Evolutionary conservation across 2,888 invertebrate species (phyloP).

Genomic region (Chrysolina oricalcia): DNA sequence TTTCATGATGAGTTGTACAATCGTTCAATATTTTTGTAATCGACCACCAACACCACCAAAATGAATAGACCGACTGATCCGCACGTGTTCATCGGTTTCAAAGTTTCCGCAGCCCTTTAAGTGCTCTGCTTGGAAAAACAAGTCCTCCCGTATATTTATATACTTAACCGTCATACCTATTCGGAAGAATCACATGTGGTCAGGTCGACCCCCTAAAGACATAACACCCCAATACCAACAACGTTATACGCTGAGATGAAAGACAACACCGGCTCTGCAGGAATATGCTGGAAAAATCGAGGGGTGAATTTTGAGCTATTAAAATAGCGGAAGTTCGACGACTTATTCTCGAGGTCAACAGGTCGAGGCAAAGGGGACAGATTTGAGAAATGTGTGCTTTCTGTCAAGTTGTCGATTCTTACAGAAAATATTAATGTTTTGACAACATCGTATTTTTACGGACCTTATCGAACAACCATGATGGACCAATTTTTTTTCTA

Average conservation of each 20-base stretch:
- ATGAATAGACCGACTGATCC: conserved; percentile 25
- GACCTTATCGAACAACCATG: too few species aligned
- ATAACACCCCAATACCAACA: conserved; percentile 12
- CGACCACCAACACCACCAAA: conserved; percentile 16
- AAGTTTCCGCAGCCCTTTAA: conserved; percentile 44
- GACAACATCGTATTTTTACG: neutral
- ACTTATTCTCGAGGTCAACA: conserved; percentile 59
- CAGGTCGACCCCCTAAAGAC: conserved; percentile 28
- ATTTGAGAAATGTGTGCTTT: conserved; percentile 36
- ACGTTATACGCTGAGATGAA: conserved; percentile 24
- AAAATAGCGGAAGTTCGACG: conserved; percentile 61
- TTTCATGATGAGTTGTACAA: too few species aligned
- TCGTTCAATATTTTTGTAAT: too few species aligned
- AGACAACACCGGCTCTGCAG: conserved; percentile 34
- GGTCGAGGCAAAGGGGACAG: conserved; percentile 56
- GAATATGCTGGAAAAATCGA: conserved; percentile 36
- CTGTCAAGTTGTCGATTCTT: neutral
- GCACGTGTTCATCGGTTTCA: conserved; percentile 49
- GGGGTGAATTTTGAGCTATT: conserved; percentile 59
- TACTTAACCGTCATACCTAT: conserved; percentile 14
- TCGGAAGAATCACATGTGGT: conserved; percentile 35
- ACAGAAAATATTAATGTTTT: neutral
- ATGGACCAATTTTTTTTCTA: too few species aligned
- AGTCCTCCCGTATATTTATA: conserved; percentile 17
- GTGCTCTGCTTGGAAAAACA: conserved; percentile 27